A percentile compares a stretch with the other conserved stretches of the same genome.
Conservation (phyloP, 2,797 vertebrate genomes). For the Morelia viridis region DNA sequence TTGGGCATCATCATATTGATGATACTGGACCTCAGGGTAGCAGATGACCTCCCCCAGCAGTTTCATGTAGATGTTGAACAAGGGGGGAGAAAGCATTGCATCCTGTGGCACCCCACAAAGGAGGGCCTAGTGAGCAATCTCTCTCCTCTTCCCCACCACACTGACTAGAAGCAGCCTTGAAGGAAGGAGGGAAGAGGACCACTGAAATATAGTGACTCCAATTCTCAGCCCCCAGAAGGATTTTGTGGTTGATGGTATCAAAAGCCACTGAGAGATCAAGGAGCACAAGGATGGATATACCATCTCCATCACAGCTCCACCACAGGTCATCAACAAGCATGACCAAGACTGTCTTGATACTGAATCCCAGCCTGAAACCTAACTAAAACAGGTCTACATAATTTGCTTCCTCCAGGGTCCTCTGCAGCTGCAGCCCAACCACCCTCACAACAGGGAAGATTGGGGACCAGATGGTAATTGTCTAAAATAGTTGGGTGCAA, state of each 20-base stretch:
- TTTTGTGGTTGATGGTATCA: background rate
- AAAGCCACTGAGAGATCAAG: background rate
- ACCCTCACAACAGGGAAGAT: background rate
- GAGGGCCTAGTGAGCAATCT: background rate
- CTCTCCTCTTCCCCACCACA: background rate
- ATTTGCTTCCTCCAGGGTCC: background rate
- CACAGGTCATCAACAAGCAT: background rate
- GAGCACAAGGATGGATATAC: background rate
- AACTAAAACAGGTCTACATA: background rate
- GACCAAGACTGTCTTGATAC: background rate
- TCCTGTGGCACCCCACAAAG: background rate
- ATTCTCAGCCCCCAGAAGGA: background rate
- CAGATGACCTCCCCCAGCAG: background rate
- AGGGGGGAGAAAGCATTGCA: background rate
- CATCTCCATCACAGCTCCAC: background rate
- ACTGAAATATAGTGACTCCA: background rate
- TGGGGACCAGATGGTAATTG: background rate
- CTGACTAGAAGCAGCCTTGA: background rate
- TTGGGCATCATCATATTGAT: background rate
- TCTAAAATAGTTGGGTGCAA: background rate
- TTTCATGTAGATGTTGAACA: background rate
- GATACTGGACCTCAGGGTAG: background rate
- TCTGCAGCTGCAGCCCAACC: background rate
- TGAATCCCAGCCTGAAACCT: background rate
- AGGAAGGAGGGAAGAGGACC: background rate